These are phyloP conservation scores for Caenorhabditis doughertyi DNA, from an alignment of 2,888 invertebrate genomes.

Conservation along the genomic window DNA sequence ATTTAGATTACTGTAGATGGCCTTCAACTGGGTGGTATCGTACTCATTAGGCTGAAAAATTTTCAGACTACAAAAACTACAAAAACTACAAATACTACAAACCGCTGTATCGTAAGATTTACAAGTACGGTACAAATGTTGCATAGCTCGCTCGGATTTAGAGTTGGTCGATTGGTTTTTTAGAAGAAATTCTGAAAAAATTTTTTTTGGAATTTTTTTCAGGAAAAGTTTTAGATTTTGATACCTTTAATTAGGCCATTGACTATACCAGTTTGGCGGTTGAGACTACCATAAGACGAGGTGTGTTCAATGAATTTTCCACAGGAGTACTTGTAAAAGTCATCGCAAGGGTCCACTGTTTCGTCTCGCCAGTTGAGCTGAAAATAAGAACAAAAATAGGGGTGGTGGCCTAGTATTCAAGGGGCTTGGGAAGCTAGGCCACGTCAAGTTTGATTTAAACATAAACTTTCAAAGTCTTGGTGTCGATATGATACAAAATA, in stretches of 20 bases:
- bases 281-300: neutral
- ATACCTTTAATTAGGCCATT: neutral
- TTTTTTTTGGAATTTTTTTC: conserved; percentile 66
- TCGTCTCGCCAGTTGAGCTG: conserved; percentile 78
- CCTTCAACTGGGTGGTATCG: too few species aligned
- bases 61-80: too few species aligned
- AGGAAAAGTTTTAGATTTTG: too few species aligned
- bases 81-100: too few species aligned
- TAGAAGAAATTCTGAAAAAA: neutral
- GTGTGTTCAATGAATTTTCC: conserved; percentile 71
- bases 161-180: neutral
- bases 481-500: too few species aligned
- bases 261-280: neutral
- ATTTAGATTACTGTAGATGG: too few species aligned
- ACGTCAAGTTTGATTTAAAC: neutral
- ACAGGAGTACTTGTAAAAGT: conserved; percentile 82
- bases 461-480: too few species aligned
- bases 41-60: too few species aligned
- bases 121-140: neutral
- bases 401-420: too few species aligned
- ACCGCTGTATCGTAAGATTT: too few species aligned
- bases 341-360: conserved; percentile 80
- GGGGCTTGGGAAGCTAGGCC: neutral
- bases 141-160: neutral
- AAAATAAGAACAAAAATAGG: conserved; percentile 60